phyloP scores from a whole-genome alignment of 2,797 vertebrate species.

The Chloroceryle amazona region DNA sequence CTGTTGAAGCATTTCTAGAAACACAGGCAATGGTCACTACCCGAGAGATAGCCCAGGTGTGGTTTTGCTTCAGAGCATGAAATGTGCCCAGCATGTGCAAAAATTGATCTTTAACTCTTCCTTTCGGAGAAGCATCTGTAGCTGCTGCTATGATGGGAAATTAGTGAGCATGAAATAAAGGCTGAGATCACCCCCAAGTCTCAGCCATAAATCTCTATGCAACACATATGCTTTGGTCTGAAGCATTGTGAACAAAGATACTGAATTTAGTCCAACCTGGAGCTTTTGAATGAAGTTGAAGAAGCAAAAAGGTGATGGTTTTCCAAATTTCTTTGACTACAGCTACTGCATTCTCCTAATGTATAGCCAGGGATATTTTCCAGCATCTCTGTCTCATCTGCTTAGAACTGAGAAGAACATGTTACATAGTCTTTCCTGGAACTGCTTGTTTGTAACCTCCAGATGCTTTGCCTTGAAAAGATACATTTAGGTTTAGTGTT shows the following conservation, averaged over 20 bases:
- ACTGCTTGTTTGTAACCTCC: background rate
- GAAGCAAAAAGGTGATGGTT: background rate
- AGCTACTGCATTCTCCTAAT: background rate
- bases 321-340: background rate
- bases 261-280: background rate
- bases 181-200: background rate
- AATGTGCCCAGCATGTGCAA: background rate
- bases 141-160: background rate
- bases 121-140: background rate
- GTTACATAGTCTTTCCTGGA: background rate
- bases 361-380: background rate
- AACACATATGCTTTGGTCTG: slow-evolving; percentile 6
- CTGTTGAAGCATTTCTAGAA: background rate
- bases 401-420: background rate
- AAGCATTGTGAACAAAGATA: slow-evolving; percentile 12
- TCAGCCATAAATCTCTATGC: background rate
- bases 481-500: background rate
- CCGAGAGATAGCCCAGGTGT: background rate
- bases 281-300: background rate
- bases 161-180: background rate
- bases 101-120: background rate
- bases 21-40: fast-evolving
- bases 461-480: background rate
- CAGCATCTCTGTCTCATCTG: background rate
- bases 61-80: slow-evolving; percentile 3